Evolutionary conservation across 2,888 invertebrate genomes (phyloP), one percentile per base, ranked within the genome.

Genomic region (Lepidonotus clava): DNA sequence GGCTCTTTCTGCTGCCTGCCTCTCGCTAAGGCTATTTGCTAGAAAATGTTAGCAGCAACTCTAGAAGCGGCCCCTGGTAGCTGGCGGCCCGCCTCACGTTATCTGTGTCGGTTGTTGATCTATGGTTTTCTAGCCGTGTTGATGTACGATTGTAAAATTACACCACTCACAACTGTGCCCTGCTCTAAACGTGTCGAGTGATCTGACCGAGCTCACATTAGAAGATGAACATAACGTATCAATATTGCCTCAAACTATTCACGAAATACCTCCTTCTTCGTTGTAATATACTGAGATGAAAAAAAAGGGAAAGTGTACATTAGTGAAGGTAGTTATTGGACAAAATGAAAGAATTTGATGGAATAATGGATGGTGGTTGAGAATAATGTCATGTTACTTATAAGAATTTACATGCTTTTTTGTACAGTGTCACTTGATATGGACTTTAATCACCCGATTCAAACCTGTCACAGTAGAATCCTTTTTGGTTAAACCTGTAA

Each of bases 371-470:
- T 38, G 38, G 71, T 71, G 56, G 56, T 34, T 71, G 36, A 34
- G 71, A 71, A 66, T 53, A 24, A 34, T 71, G 24, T 34, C 71
- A 38, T 71, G 71, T 71, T 71, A 71, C 38, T 24, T 36, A 34
- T 71, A 71, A 36, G 21, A 36, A 11, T 46, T 71, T 32, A 6
- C 38, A 34, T 71, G 71, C n/a, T 71, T 71, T n/a, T 71, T 11
- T 71, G 36, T 71, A 71, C 71, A 71, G 36, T 71, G 71, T 34
- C 71, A 71, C 71, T 71, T 71, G 38, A 71, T 71, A 71, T 71
- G 71, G 71, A 71, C 71, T 71, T 71, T 34, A 61, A 71, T 71
- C 71, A 36, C 38, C n/a, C 71, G 8, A 71, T n/a, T n/a, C n/a
- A 71, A 18, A 71, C 71, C n/a, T 71, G 38, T 36, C 71, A 71